A percentile compares a stretch with the other conserved stretches of the same genome.
These are phyloP conservation scores for Colletes latitarsis DNA, from an alignment of 1,140 invertebrate genomes.

Conservation along the genomic window DNA sequence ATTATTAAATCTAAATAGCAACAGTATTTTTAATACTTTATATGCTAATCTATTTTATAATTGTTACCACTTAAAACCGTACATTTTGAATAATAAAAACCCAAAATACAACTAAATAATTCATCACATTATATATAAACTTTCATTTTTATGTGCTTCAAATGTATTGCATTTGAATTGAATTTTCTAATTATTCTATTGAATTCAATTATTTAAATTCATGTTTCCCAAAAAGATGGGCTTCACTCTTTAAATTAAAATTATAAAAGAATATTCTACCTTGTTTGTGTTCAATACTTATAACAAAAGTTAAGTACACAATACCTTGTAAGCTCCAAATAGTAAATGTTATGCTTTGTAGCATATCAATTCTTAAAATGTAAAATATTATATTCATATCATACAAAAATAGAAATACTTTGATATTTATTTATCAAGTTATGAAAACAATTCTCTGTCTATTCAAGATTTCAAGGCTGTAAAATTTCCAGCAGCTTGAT, in stretches of 20 bases:
- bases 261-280: neutral
- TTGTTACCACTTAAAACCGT: neutral
- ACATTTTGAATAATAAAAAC: neutral
- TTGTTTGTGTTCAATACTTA: neutral
- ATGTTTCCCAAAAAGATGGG: neutral
- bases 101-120: neutral
- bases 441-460: conserved; percentile 25
- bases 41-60: neutral
- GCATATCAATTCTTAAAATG: conserved; percentile 44
- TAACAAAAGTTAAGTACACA: conserved; percentile 1
- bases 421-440: conserved; percentile 26
- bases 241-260: neutral
- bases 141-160: neutral
- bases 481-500: neutral
- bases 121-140: neutral
- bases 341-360: neutral
- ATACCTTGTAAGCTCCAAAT: neutral
- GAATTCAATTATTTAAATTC: neutral
- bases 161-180: neutral
- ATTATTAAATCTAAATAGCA: neutral
- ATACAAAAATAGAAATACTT: conserved; percentile 63
- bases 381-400: conserved; percentile 48
- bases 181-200: neutral
- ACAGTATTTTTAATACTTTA: neutral
- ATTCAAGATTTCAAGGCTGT: neutral